phyloP scores from a whole-genome alignment of 2,888 invertebrate species.

The Lycophotia porphyrea region DNA sequence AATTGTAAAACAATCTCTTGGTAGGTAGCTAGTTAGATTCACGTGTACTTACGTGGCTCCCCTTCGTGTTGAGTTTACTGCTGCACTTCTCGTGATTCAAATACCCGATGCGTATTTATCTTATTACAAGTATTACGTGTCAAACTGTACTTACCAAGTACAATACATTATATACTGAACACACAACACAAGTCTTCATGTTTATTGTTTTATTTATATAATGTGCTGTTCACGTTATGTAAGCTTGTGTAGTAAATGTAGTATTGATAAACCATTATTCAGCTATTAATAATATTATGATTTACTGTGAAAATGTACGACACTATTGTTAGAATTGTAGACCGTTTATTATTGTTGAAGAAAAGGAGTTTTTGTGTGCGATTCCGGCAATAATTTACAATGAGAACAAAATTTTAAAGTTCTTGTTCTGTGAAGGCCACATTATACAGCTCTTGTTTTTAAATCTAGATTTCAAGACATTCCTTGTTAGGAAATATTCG shows the following conservation, averaged over 20 bases:
- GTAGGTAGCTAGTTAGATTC: slow-evolving; percentile 33
- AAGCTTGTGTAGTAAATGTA: slow-evolving; percentile 39
- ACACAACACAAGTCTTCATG: slow-evolving; percentile 52
- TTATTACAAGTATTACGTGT: slow-evolving; percentile 77
- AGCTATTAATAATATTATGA: slow-evolving; percentile 41
- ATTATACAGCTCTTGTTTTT: slow-evolving; percentile 64
- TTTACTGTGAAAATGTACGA: slow-evolving; percentile 30
- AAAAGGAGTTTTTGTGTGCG: slow-evolving; percentile 39
- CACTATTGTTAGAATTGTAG: slow-evolving; percentile 15
- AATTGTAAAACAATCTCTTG: slow-evolving; percentile 59
- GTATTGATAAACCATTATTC: slow-evolving; percentile 48
- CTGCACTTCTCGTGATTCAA: slow-evolving; percentile 80
- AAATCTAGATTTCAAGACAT: slow-evolving; percentile 60
- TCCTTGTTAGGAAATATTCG: slow-evolving; percentile 36
- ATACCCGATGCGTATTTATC: slow-evolving; percentile 71
- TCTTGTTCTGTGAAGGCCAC: slow-evolving; percentile 70
- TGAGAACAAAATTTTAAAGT: slow-evolving; percentile 47
- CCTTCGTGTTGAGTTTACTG: slow-evolving; percentile 66
- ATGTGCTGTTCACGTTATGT: slow-evolving; percentile 41
- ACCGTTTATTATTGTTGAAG: slow-evolving; percentile 42
- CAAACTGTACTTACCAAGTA: slow-evolving; percentile 57
- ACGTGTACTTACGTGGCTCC: slow-evolving; percentile 28
- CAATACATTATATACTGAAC: slow-evolving; percentile 9
- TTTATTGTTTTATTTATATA: slow-evolving; percentile 63
- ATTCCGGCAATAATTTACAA: slow-evolving; percentile 52